Base-by-base conservation (phyloP, 92 coral and sea anemone species). In the Meandrina meandrites region DNA sequence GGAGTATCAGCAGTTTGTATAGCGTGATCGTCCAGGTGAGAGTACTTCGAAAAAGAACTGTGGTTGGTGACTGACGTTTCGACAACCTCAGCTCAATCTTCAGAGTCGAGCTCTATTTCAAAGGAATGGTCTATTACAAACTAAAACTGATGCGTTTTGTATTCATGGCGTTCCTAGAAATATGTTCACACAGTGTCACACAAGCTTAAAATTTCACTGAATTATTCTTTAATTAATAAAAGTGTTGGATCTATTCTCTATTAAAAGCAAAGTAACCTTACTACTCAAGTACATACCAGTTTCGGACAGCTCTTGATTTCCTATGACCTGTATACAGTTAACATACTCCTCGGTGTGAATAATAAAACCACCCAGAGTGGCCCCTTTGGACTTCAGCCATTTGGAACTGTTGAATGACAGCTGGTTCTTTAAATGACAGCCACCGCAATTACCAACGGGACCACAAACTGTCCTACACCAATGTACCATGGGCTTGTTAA, bases 391-490 rank as follows among this genome's bases (percentile, higher is more conserved):
- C 14, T 76, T 73, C 4, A 92, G 81, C 96, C 96, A 96, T 68
- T 88, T 90, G 37, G 17, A 84, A 40, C 93, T 96, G 87, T 89
- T 94, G 68, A 94, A 94, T 3, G 93, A 81, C 58, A 17, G 47
- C 81, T 91, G 96, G 79, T 89, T 84, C 24, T 71, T 84, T 68
- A 90, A 92, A 17, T 87, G 87, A 57, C 88, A 74, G 78, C 88
- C 93, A 1, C 94, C 92, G 27, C 91, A 86, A 45, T 93, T 96
- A 32, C 99, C 99, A 17, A 96, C 95, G 27, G 99, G 99, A 48
- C 99, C 99, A 82, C 92, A 92, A 18, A 93, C 90, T 24, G 80
- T 79, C 32, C 72, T 86, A 56, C 93, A 81, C 99, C 99, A 96
- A 86, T 95, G 94, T 11, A 96, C 90, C 88, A 93, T 87, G 86